Evolutionary conservation across 1,140 invertebrate genomes (phyloP).

Genomic region (Drosophila biarmipes): DNA sequence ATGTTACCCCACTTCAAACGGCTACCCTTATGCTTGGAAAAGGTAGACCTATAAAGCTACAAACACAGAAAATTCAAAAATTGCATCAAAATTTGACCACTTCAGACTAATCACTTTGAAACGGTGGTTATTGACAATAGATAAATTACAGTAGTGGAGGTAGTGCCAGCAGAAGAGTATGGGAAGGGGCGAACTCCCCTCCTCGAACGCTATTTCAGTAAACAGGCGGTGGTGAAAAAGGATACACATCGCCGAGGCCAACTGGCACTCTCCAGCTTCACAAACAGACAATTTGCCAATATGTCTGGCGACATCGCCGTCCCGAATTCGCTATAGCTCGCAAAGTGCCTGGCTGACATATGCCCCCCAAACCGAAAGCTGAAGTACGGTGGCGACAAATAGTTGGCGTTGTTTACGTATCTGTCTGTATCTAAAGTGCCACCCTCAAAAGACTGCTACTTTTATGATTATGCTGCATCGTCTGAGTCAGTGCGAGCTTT

Average conservation of each 20-base stretch:
- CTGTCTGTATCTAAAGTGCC: constrained; percentile 38
- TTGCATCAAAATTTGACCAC: background rate
- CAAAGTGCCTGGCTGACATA: constrained; percentile 50
- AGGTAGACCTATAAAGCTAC: too few relatives aligned
- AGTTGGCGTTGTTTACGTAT: constrained; percentile 46
- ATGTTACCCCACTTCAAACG: background rate
- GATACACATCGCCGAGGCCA: constrained; percentile 17
- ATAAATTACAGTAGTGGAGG: background rate
- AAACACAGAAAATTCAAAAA: too few relatives aligned
- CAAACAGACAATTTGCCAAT: constrained; percentile 59
- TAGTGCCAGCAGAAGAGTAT: background rate
- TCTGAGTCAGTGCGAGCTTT: background rate
- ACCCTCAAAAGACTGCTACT: constrained; percentile 23
- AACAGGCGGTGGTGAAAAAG: constrained; percentile 5
- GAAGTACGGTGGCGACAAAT: constrained; percentile 41
- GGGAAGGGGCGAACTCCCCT: background rate
- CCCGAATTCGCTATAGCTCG: constrained; percentile 14
- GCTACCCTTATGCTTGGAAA: background rate
- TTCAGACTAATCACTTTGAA: background rate
- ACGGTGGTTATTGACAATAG: background rate
- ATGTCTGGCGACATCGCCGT: constrained; percentile 58
- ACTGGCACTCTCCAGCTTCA: constrained; percentile 15
- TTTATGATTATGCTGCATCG: constrained; percentile 35
- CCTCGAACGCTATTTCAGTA: constrained; percentile 1
- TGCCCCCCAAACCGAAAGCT: constrained; percentile 20